Evolutionary conservation across 2,797 vertebrate genomes (phyloP), one percentile per base, ranked within the genome.

Genomic region (Clarias fuscus): DNA sequence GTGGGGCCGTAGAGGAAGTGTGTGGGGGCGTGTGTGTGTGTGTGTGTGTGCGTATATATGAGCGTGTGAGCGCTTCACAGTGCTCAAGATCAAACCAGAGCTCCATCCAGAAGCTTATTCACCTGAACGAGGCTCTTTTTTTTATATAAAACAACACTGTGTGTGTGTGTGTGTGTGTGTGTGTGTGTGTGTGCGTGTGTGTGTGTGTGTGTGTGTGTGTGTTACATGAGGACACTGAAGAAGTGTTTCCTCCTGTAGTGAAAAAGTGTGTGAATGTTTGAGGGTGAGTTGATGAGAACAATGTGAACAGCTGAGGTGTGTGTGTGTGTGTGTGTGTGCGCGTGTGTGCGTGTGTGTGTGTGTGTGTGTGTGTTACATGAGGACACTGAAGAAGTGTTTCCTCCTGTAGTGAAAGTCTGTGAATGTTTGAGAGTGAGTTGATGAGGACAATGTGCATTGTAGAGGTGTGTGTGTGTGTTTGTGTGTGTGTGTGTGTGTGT

Each of bases 401-500:
- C 43, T 43, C 43, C 43, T 43, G 43, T 48, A 48, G 4, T 10
- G 8, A 48, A 48, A 48, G 43, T 48, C 8, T 48, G 43, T 27
- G 64, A n/a, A 1, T 67, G 64, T 67, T n/a, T 67, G 64, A n/a
- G 64, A 11, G n/a, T 67, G 24, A 64, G 61, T 24, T 64, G 17
- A 77, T 58, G 53, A 77, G 76, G 75, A 59, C 75, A 77, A 33
- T 8, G 4, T 30, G 30, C 18, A 61, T 18, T 20, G 58, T 61
- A 24, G 30, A 78, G 56, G 76, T 64, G 78, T 76, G 72, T 70
- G 67, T 82, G 81, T 80, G 59, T 76, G 82, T 53, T 72, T 61
- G 81, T 84, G 48, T 86, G 80, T 73, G 89, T 87, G 89, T 82
- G 81, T 80, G 59, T 76, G 82, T 53, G 79, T 61, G 81, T 84